Percentiles rank a stretch among this genome's conserved stretches.
Evolutionary conservation across 2,888 invertebrate species (phyloP).

Genomic region (Prosapia bicincta): DNA sequence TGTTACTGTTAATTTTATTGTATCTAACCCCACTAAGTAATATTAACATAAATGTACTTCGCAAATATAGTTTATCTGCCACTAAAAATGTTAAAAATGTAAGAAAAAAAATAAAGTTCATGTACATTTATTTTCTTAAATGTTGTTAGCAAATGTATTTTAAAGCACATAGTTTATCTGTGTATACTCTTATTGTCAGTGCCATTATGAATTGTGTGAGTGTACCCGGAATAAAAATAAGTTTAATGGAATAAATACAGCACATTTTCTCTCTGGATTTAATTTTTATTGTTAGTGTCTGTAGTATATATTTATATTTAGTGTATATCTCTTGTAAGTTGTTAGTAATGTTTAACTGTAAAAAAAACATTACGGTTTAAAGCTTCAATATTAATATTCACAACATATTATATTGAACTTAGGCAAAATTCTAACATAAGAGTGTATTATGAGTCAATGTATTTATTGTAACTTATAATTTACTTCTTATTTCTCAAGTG

Average conservation of each 20-base stretch:
- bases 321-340: not conserved
- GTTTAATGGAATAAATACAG: not conserved
- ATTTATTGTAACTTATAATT: not conserved
- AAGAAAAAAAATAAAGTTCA: not conserved
- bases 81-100: too few species aligned
- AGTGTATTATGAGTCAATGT: not conserved
- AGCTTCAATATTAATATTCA: too few species aligned
- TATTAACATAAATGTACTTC: not conserved
- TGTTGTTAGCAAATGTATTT: not conserved
- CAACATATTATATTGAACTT: not conserved
- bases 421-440: not conserved
- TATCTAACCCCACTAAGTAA: not conserved
- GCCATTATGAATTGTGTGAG: not conserved
- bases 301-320: too few species aligned
- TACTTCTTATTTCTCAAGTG: conserved; percentile 20
- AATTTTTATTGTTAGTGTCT: not conserved
- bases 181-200: not conserved
- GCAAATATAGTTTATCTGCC: not conserved
- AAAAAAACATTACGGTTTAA: not conserved
- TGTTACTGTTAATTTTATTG: not conserved
- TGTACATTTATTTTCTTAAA: not conserved
- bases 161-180: not conserved
- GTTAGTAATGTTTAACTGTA: not conserved
- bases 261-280: not conserved
- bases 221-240: not conserved